A percentile compares a stretch with the other conserved stretches of the same genome.
Evolutionary conservation across 2,113 vertebrate species (phyloP).

Genomic region (Caranx ignobilis): DNA sequence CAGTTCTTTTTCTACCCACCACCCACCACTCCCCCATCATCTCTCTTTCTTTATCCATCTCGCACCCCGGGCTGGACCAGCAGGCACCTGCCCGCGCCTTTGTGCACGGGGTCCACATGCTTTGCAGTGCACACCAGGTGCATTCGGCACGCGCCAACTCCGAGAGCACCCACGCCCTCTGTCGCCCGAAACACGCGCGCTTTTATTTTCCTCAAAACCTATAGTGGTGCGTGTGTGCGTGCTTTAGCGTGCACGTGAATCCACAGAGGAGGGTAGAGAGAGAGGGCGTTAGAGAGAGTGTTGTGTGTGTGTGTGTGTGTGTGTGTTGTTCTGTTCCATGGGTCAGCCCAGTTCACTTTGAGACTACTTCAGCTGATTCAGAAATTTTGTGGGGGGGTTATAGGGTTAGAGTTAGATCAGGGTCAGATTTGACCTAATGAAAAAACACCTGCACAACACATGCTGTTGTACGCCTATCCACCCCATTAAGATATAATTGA

Average conservation of each 20-base stretch:
- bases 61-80: background rate
- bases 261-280: background rate
- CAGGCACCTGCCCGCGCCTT: background rate
- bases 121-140: slow-evolving; percentile 67
- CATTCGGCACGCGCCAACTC: slow-evolving; percentile 51
- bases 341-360: slow-evolving; percentile 53
- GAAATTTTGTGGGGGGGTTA: slow-evolving; percentile 27
- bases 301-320: background rate
- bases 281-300: background rate
- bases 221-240: slow-evolving; percentile 8
- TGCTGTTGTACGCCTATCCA: slow-evolving; percentile 55
- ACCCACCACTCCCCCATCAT: background rate
- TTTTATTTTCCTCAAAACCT: slow-evolving; percentile 63
- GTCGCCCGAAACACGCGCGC: slow-evolving; percentile 59
- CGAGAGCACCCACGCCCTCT: slow-evolving; percentile 72
- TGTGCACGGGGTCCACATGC: background rate
- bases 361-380: slow-evolving; percentile 48
- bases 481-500: slow-evolving; percentile 78
- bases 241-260: background rate
- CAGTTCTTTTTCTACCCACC: background rate
- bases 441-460: slow-evolving; percentile 52
- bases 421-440: slow-evolving; percentile 66
- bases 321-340: background rate
- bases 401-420: no score
- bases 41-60: background rate